Percentiles rank a stretch among this genome's conserved stretches.
Conservation (phyloP, 2,888 invertebrate species). For the Thyatira batis region DNA sequence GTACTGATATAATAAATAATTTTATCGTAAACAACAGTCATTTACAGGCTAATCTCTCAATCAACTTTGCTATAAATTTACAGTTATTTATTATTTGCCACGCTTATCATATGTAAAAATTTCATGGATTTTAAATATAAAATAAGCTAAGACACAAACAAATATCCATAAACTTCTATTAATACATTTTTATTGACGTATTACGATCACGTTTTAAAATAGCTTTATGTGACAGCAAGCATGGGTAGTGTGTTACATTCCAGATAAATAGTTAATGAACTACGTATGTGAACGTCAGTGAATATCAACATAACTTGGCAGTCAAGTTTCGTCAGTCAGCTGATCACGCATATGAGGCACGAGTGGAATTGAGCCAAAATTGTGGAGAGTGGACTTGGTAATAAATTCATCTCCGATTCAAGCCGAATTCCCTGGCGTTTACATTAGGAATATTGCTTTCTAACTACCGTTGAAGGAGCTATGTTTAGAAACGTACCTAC, state of each 20-base stretch:
- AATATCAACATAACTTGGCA: slow-evolving; percentile 1
- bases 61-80: too few species aligned
- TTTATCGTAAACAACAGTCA: too few species aligned
- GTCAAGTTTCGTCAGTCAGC: slow-evolving; percentile 2
- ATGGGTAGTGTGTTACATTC: neutral
- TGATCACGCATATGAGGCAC: slow-evolving; percentile 3
- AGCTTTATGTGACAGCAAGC: neutral
- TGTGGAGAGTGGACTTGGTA: neutral
- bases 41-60: too few species aligned
- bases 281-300: neutral
- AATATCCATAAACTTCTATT: too few species aligned
- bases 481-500: neutral
- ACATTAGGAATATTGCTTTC: slow-evolving; percentile 5
- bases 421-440: slow-evolving; percentile 1
- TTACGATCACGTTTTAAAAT: neutral
- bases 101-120: too few species aligned
- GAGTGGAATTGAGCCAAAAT: slow-evolving; percentile 6
- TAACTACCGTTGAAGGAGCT: neutral
- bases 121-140: too few species aligned
- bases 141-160: too few species aligned
- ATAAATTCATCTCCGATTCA: slow-evolving; percentile 1
- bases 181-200: neutral
- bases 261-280: neutral
- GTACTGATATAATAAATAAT: too few species aligned
- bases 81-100: too few species aligned